Evolutionary conservation across 2,113 vertebrate genomes (phyloP).

Genomic region (Dromaius novaehollandiae): DNA sequence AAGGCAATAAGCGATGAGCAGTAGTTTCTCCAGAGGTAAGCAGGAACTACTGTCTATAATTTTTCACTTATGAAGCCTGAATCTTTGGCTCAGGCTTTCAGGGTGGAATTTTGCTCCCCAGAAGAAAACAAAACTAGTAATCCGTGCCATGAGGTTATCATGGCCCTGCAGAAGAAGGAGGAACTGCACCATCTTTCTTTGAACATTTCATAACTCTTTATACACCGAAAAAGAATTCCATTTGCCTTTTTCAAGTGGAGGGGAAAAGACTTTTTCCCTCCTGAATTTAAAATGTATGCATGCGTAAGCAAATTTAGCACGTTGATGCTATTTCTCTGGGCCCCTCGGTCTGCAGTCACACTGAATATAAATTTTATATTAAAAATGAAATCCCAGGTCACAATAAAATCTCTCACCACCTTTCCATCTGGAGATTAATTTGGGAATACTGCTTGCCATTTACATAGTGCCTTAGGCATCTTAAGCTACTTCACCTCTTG

Average conservation of each 20-base stretch:
- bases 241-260: not conserved
- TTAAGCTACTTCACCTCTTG: not conserved
- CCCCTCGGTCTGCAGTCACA: not conserved
- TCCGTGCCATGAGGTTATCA: not conserved
- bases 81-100: not conserved
- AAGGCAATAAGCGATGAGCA: not conserved
- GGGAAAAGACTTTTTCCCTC: not conserved
- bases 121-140: not conserved
- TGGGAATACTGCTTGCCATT: not conserved
- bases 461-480: not conserved
- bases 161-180: not conserved
- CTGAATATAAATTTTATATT: not conserved
- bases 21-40: not conserved
- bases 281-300: not conserved
- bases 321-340: too few species aligned
- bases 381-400: not conserved
- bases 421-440: not conserved
- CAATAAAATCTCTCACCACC: not conserved
- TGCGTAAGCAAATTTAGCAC: not conserved
- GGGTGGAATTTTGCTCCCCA: not conserved
- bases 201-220: not conserved
- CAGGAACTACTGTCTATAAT: not conserved
- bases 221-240: not conserved
- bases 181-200: not conserved
- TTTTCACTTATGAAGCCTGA: not conserved